phyloP scores from a whole-genome alignment of 2,888 invertebrate genomes.

The Heliconius aoede region DNA sequence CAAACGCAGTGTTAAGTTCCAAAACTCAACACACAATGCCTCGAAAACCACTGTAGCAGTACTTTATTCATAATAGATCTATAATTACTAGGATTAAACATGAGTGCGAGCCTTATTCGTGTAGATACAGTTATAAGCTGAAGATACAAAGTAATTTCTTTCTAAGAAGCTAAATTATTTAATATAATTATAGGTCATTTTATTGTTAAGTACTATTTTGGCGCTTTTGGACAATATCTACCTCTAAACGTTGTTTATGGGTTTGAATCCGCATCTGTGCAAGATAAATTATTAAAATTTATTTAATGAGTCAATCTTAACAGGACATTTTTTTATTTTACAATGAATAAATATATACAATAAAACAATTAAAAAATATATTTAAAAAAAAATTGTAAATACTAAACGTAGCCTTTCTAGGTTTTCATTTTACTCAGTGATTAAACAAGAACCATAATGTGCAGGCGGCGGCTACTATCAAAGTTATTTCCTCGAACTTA shows the following conservation, averaged over 20 bases:
- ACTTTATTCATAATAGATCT: not conserved
- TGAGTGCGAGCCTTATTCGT: not conserved
- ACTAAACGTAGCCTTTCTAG: not conserved
- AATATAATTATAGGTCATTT: not conserved
- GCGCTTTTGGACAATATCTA: not conserved
- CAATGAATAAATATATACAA: not conserved
- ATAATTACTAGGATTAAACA: conserved; percentile 8
- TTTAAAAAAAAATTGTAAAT: not conserved
- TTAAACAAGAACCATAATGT: conserved; percentile 6
- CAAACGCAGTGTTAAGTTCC: no score
- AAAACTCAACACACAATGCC: no score
- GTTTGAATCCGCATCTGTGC: not conserved
- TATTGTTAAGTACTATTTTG: not conserved
- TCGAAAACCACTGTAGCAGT: not conserved
- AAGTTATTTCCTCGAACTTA: conserved; percentile 18
- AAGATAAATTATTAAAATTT: no score
- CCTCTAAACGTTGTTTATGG: not conserved
- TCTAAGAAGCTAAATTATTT: not conserved
- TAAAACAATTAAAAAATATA: no score
- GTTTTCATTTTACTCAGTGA: not conserved
- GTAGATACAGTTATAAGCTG: not conserved
- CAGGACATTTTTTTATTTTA: no score
- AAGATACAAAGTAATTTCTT: not conserved
- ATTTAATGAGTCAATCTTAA: no score
- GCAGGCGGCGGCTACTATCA: conserved; percentile 6